Evolutionary conservation across 1,140 invertebrate species (phyloP), one percentile per base, ranked within the genome.

Genomic region (Apis dorsata): DNA sequence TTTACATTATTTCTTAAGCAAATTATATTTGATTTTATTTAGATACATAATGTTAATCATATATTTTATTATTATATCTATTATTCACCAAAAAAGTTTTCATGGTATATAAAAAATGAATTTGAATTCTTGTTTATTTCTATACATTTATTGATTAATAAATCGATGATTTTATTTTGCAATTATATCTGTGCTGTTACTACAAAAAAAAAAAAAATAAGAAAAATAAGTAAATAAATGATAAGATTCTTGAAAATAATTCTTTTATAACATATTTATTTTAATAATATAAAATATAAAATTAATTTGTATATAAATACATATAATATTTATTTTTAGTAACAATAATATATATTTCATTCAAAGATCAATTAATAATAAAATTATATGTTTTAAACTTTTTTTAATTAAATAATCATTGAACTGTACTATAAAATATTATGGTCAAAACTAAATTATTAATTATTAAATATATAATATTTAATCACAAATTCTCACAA

Each of bases 11-110:
- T 21, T 68, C 10, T 49, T 9, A 28, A 10, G n/a, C n/a, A 69
- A 78, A 10, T 34, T 74, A 68, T 34, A 59, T 81, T 60, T 19
- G 11, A 24, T 68, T 81, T 68, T 34, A 68, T 76, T 76, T 1
- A 17, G 1, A 11, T 51, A 17, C 7, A 3, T 72, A 69, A 1
- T 19, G 59, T 55, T 11, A 57, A 12, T 72, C 11, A 11, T 53
- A 0, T 24, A 24, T 34, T 21, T 34, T 55, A 21, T 53, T 7
- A 51, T 0, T 15, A 9, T 49, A 21, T 21, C 11, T 62, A 21
- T 55, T 53, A 10, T 44, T 44, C 3, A 2, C 2, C 5, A 19
- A 19, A 76, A 55, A 24, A 53, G 34, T 15, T 7, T 49, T 1
- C 8, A 19, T 44, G n/a, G 17, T 65, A 10, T 34, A 24, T 53